Evolutionary conservation across 1,140 invertebrate species (phyloP).

Genomic region (Fopius arisanus): DNA sequence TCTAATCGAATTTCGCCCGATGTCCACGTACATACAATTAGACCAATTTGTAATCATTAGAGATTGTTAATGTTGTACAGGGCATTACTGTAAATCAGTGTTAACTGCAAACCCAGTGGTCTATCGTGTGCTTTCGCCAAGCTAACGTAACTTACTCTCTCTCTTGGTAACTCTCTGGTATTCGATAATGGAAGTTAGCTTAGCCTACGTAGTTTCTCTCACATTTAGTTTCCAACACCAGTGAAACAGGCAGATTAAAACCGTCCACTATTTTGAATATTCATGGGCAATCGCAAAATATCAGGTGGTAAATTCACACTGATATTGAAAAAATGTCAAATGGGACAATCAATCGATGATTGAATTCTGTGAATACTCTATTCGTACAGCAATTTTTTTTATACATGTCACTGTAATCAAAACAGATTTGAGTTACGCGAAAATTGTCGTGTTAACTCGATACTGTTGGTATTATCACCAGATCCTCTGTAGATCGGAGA

Average conservation of each 20-base stretch:
- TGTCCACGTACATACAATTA: slow-evolving; percentile 27
- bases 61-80: slow-evolving; percentile 53
- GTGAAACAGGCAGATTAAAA: background rate
- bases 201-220: slow-evolving; percentile 7
- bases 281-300: background rate
- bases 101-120: slow-evolving; percentile 52
- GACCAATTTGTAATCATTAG: slow-evolving; percentile 52
- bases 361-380: no score
- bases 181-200: slow-evolving; percentile 48
- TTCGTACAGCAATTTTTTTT: background rate
- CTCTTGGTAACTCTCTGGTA: slow-evolving; percentile 36
- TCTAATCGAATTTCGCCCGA: background rate
- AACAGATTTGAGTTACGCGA: background rate
- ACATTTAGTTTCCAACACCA: background rate
- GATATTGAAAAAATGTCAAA: background rate
- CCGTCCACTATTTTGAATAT: background rate
- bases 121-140: slow-evolving; percentile 50
- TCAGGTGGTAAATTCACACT: background rate
- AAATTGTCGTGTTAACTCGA: background rate
- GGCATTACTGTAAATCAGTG: slow-evolving; percentile 57
- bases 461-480: background rate
- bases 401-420: background rate
- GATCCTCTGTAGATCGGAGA: background rate
- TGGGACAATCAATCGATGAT: background rate
- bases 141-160: slow-evolving; percentile 45